A percentile compares a stretch with the other conserved stretches of the same genome.
phyloP scores from a whole-genome alignment of 1,140 invertebrate genomes.

The Bombus superbus region DNA sequence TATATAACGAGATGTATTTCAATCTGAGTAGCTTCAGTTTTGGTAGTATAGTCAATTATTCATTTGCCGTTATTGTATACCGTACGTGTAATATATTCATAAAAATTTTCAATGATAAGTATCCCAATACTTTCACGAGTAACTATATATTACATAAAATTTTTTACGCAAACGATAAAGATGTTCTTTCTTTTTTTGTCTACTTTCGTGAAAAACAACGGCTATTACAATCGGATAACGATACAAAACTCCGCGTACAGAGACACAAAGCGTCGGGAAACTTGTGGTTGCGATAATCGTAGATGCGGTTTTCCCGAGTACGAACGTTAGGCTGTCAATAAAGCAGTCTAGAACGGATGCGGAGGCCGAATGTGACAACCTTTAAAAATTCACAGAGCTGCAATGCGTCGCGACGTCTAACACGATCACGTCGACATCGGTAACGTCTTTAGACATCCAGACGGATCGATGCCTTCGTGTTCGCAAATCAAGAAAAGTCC shows the following conservation, averaged over 20 bases:
- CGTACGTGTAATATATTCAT: too few species aligned
- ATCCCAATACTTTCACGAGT: too few species aligned
- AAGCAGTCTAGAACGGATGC: background rate
- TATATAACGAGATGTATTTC: background rate
- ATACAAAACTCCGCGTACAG: too few species aligned
- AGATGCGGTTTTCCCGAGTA: background rate
- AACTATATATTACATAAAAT: too few species aligned
- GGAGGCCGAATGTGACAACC: conserved; percentile 11
- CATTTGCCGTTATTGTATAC: too few species aligned
- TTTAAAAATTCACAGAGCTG: conserved; percentile 59
- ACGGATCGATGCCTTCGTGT: conserved; percentile 20
- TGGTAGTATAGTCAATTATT: background rate
- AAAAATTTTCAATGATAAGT: too few species aligned
- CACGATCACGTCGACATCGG: conserved; percentile 47
- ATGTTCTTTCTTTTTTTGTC: too few species aligned
- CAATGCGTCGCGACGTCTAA: conserved; percentile 47
- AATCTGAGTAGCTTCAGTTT: background rate
- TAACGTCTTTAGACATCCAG: conserved; percentile 37
- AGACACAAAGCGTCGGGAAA: too few species aligned
- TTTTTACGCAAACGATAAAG: too few species aligned
- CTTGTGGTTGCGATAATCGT: background rate
- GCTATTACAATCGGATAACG: too few species aligned
- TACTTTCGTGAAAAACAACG: too few species aligned
- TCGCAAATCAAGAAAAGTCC: background rate
- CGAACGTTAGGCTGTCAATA: conserved; percentile 21